Conservation (phyloP, 2,888 invertebrate genomes). For the Hesperia comma region DNA sequence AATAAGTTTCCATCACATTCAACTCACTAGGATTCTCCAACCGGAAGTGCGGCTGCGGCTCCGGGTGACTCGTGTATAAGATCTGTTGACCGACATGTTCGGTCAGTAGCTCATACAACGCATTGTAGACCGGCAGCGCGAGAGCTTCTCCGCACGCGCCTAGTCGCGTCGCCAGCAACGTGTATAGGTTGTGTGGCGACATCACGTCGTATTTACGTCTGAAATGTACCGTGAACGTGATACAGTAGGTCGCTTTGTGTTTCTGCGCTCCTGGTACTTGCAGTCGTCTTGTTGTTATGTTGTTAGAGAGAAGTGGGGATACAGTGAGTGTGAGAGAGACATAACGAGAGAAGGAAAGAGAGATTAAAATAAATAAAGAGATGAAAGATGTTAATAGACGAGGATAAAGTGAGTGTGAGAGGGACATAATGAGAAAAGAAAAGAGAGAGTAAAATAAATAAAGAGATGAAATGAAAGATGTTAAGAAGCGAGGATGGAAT, state of each 20-base stretch:
- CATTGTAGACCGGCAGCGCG: conserved; percentile 98
- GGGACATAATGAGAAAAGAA: neutral
- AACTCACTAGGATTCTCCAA: conserved; percentile 97
- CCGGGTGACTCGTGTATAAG: conserved; percentile 95
- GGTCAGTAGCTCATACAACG: conserved; percentile 98
- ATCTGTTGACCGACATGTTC: conserved; percentile 98
- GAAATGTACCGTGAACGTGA: conserved; percentile 44
- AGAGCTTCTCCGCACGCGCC: conserved; percentile 89
- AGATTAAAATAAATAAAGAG: too few relatives aligned
- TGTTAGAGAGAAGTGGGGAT: too few relatives aligned
- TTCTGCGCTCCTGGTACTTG: neutral
- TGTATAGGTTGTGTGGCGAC: conserved; percentile 99
- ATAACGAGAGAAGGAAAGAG: neutral
- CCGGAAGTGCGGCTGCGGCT: conserved; percentile 96
- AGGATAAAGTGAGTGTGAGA: too few relatives aligned
- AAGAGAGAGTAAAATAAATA: neutral
- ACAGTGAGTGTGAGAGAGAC: neutral
- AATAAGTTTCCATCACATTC: neutral
- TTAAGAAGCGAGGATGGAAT: too few relatives aligned
- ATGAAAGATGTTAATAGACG: too few relatives aligned
- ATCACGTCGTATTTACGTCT: conserved; percentile 99
- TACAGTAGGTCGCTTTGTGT: neutral
- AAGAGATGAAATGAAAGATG: too few relatives aligned
- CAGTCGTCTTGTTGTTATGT: too few relatives aligned
- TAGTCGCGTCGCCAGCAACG: conserved; percentile 96